Base-by-base conservation (phyloP, 1,140 invertebrate species). In the Globodera rostochiensis region DNA sequence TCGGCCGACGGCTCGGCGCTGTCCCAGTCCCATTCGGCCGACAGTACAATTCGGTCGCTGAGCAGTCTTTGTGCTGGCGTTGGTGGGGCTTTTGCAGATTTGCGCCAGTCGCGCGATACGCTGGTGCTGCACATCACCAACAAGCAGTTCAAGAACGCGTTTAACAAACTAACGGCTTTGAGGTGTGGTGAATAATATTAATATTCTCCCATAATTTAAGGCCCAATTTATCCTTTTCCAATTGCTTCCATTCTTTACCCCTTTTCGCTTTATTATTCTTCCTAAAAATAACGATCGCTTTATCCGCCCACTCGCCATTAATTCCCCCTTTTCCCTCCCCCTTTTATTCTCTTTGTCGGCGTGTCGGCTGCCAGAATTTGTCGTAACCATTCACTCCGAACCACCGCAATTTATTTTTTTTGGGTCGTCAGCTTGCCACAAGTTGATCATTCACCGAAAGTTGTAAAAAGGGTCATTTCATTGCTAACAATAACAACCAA, bases 91-190 rank as follows among this genome's bases (percentile, higher is more conserved):
- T 47, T 15, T 15, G 11, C 21, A 8, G 74, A 76, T 36, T 3
- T 78, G 9, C 53, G 86, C 46, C 85, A 84, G 67, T 78, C 49
- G 19, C 67, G 21, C 9, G 89, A 89, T 70, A 82, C 80, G 6
- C 75, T 89, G 9, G 80, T 90, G 9, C 84, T 89, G 3, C 86
- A 90, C 11, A 53, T 89, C 67, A 84, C 87, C n/a, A 90, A 89
- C 78, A 89, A 87, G 74, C 80, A 90, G 66, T 87, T 86, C 80
- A 80, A 77, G 76, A 85, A 83, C 71, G 87, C 87, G 46, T 75
- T 90, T 11, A 79, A 70, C 50, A 84, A 82, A 50, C 71, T 88
- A n/a, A 53, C 82, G 36, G 84, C 87, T 74, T 79, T 89, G 64
- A 80, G 87, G 87, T 88, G 71, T 60, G 77, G 69, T 47, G 25